These are phyloP conservation scores for Paracanthobrama guichenoti DNA, from an alignment of 2,113 vertebrate genomes.

Conservation along the genomic window DNA sequence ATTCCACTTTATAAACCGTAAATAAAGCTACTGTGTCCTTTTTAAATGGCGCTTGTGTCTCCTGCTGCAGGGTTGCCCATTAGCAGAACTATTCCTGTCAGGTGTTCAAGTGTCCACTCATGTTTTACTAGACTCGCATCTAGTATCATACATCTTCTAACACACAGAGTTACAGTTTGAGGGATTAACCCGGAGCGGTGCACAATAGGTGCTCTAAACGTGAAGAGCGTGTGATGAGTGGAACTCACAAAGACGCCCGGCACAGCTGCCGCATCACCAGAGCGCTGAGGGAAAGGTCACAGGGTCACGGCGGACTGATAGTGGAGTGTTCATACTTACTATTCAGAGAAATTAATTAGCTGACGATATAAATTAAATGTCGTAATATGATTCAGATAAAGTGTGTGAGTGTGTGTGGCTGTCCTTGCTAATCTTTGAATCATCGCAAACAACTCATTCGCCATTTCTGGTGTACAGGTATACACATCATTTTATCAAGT, in stretches of 20 bases:
- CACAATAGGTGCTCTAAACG: not conserved
- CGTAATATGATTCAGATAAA: not conserved
- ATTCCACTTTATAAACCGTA: no score
- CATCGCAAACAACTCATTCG: not conserved
- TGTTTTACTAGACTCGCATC: not conserved
- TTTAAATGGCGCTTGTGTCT: not conserved
- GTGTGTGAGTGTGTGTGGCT: not conserved
- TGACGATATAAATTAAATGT: not conserved
- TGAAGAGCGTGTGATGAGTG: conserved; percentile 39
- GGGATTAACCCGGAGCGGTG: not conserved
- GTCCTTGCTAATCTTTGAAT: not conserved
- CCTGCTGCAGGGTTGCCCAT: not conserved
- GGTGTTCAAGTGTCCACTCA: not conserved
- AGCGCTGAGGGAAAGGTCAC: conserved; percentile 11
- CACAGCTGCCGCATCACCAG: conserved; percentile 25
- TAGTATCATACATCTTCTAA: not conserved
- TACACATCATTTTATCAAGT: not conserved
- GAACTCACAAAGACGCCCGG: not conserved
- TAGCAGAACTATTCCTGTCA: not conserved
- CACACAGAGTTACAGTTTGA: not conserved
- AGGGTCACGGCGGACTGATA: not conserved
- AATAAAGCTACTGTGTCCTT: no score
- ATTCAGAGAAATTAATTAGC: not conserved
- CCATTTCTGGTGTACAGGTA: not conserved
- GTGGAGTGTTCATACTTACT: not conserved